Percentiles rank a stretch among this genome's conserved stretches.
Conservation (phyloP, 2,888 invertebrate species). For the Latrodectus hesperus region DNA sequence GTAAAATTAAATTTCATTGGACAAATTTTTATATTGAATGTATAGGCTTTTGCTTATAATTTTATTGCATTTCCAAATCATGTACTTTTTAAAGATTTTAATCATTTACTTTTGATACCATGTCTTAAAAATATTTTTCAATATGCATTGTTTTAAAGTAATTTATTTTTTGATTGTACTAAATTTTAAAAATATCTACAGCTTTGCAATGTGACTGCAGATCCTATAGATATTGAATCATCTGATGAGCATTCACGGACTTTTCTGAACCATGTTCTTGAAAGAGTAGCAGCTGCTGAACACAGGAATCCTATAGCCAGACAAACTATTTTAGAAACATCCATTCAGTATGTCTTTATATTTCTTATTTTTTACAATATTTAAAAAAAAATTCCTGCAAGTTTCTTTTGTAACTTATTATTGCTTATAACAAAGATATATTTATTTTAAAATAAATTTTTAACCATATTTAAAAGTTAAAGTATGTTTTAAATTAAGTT, state of each 20-base stretch:
- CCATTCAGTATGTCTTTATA: conserved; percentile 67
- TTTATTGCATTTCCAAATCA: not conserved
- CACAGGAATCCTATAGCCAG: conserved; percentile 66
- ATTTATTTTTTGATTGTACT: too few species aligned
- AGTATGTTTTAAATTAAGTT: too few species aligned
- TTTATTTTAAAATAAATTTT: too few species aligned
- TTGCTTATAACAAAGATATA: too few species aligned
- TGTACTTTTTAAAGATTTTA: not conserved
- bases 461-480: too few species aligned
- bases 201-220: conserved; percentile 36
- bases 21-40: not conserved
- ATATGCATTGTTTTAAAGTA: too few species aligned
- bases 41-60: not conserved
- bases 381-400: too few species aligned
- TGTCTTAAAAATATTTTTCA: too few species aligned
- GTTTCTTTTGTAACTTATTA: too few species aligned
- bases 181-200: not conserved
- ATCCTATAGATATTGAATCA: conserved; percentile 49
- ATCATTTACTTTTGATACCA: not conserved
- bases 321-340: conserved; percentile 70
- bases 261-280: conserved; percentile 71
- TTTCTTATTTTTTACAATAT: too few species aligned
- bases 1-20: too few species aligned
- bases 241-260: conserved; percentile 69
- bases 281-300: conserved; percentile 70